Conservation (phyloP, 1,140 invertebrate genomes). For the Arion vulgaris region DNA sequence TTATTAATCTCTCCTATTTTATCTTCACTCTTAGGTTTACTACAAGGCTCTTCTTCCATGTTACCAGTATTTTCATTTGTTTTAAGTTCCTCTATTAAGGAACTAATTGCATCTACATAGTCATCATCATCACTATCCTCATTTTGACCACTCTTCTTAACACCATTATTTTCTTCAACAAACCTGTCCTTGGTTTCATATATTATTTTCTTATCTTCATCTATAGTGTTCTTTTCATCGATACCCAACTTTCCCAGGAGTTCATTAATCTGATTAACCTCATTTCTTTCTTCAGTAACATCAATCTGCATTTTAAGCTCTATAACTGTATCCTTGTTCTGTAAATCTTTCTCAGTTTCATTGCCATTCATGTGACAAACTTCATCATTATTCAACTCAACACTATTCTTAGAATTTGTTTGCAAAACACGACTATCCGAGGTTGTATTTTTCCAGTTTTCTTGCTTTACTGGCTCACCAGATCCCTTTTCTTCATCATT, state of each 20-base stretch:
- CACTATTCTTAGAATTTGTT: not conserved
- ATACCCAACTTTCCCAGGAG: not conserved
- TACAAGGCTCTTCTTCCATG: not conserved
- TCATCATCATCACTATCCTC: conserved; percentile 47
- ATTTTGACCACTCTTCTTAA: conserved; percentile 29
- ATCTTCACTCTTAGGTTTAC: not conserved
- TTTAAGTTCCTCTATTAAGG: conserved; percentile 37
- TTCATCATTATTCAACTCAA: conserved; percentile 33
- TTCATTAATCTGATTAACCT: not conserved
- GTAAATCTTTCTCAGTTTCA: not conserved
- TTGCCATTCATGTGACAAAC: not conserved
- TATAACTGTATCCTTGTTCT: not conserved
- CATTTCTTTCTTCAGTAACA: not conserved
- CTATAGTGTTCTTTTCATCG: not conserved
- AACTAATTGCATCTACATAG: conserved; percentile 51
- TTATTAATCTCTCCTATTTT: not conserved
- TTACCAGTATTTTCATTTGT: not conserved
- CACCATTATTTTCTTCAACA: conserved; percentile 31
- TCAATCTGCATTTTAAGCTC: not conserved
- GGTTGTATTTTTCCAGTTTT: not conserved
- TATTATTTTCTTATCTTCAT: conserved; percentile 35
- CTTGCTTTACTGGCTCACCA: conserved; percentile 9
- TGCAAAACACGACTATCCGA: not conserved
- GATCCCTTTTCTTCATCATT: not conserved
- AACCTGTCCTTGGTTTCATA: conserved; percentile 36